Conservation (phyloP, 2,113 vertebrate species). For the Podilymbus podiceps region DNA sequence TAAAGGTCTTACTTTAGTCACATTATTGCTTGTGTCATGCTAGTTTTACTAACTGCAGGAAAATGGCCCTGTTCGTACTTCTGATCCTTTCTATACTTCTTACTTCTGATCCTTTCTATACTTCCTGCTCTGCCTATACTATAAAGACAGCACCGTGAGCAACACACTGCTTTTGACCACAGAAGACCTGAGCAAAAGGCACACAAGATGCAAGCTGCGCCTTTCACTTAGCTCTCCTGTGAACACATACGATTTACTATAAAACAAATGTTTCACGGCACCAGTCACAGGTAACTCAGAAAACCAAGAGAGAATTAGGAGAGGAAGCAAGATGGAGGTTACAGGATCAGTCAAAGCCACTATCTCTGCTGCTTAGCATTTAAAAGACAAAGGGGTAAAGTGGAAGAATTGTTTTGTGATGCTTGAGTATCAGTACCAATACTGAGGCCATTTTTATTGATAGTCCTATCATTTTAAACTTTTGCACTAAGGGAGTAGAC, state of each 20-base stretch:
- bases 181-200: neutral
- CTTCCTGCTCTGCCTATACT: neutral
- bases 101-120: neutral
- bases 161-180: neutral
- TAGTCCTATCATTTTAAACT: neutral
- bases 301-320: neutral
- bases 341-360: neutral
- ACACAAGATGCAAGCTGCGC: neutral
- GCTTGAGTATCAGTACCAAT: neutral
- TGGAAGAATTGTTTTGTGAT: neutral
- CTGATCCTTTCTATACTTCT: neutral
- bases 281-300: neutral
- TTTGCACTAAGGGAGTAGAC: neutral
- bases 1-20: neutral
- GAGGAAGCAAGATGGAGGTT: neutral
- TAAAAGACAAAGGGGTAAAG: neutral
- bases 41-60: neutral
- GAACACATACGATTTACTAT: neutral
- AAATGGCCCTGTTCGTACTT: neutral
- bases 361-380: neutral
- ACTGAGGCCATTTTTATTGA: neutral
- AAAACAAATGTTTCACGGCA: neutral
- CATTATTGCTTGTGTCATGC: neutral
- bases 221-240: neutral
- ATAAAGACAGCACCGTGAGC: neutral